Evolutionary conservation across 2,888 invertebrate species (phyloP), one percentile per base, ranked within the genome.

Genomic region (Noctua comes): DNA sequence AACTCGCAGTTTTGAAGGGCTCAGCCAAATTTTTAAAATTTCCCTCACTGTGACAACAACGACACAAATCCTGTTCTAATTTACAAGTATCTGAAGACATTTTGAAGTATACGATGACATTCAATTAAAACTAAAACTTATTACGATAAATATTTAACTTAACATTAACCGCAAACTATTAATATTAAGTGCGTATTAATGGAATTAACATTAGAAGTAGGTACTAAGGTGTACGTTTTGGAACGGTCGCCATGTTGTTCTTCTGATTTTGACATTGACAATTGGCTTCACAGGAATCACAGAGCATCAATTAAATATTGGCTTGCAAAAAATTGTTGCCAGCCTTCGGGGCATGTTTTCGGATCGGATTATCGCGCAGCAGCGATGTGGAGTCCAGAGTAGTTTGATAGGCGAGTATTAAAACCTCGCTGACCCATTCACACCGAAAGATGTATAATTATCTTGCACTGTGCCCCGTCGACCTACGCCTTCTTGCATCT

Each of bases 31-130:
- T 93, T 77, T 90, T 91, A 83, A 93, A 95, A 21, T 88, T 79
- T 18, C 96, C 96, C 80, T 95, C 94, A 8, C 92, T 89, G 73
- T 94, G 95, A 90, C 96, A 96, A 84, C 96, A 96, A 13, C 96
- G 92, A 85, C 96, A 96, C 73, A 96, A 88, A 82, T 94, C 92
- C 27, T 91, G 93, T 68, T 94, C 95, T 27, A 95, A 70, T 82
- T 92, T 93, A 91, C 93, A 94, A 57, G 69, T 86, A 83, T 90
- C 88, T n/a, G 86, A 75, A 77, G 94, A 88, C 95, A 95, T 95
- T 89, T 91, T 92, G 43, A 69, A 78, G 5, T 57, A 69, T 77
- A 79, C 71, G 46, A 51, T 79, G 69, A 76, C 80, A 88, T 74
- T 31, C 69, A 79, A 82, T 65, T 68, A 51, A 13, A 62, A 13